Evolutionary conservation across 1,140 invertebrate genomes (phyloP).

Genomic region (Habropoda laboriosa): DNA sequence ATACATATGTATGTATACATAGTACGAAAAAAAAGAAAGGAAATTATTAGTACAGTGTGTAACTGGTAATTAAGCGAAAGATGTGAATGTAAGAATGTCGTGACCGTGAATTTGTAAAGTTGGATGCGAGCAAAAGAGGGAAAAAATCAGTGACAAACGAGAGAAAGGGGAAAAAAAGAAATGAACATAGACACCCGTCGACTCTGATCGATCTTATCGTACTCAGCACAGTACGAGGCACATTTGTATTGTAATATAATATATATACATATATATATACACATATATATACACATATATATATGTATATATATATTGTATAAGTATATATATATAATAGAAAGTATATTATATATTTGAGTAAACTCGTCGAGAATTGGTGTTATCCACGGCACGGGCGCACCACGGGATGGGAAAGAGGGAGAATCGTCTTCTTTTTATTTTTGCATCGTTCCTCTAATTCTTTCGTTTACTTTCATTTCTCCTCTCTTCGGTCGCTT

Average conservation of each 20-base stretch:
- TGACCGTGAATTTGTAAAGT: conserved; percentile 64
- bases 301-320: conserved; percentile 72
- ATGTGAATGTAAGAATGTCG: conserved; percentile 36
- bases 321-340: conserved; percentile 75
- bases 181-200: neutral
- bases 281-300: too few relatives aligned
- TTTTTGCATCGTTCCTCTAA: neutral
- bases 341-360: conserved; percentile 81
- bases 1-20: conserved; percentile 48
- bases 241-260: conserved; percentile 80
- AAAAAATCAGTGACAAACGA: conserved; percentile 47
- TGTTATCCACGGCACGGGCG: conserved; percentile 75
- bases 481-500: neutral
- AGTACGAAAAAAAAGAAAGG: conserved; percentile 17
- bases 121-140: conserved; percentile 63
- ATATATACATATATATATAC: conserved; percentile 49
- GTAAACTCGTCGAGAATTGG: conserved; percentile 77
- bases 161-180: conserved; percentile 29
- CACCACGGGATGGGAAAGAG: neutral
- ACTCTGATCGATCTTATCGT: conserved; percentile 58
- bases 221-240: conserved; percentile 75
- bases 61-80: too few relatives aligned
- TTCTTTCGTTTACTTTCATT: neutral
- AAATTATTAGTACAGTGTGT: neutral
- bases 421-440: conserved; percentile 12